These are phyloP conservation scores for Melanchra persicariae DNA, from an alignment of 2,888 invertebrate genomes.

Conservation along the genomic window DNA sequence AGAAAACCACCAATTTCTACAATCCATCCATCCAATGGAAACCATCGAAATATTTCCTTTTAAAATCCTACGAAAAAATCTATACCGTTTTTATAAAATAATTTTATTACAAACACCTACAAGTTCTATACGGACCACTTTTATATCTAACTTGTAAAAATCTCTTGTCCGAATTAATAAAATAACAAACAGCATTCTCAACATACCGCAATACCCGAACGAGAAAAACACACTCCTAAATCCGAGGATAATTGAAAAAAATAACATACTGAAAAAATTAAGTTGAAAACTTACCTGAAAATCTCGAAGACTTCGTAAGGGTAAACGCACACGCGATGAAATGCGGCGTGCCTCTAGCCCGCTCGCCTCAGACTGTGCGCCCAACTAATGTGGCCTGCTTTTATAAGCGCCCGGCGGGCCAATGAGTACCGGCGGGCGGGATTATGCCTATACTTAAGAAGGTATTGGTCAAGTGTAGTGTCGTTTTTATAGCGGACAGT, in stretches of 20 bases:
- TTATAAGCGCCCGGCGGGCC: slow-evolving; percentile 57
- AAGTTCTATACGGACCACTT: background rate
- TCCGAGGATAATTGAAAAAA: background rate
- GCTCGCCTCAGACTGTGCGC: slow-evolving; percentile 58
- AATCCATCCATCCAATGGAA: background rate
- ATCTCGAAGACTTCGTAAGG: slow-evolving; percentile 53
- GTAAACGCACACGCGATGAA: slow-evolving; percentile 47
- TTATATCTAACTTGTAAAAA: too few species aligned
- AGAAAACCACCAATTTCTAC: too few species aligned
- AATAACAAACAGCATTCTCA: background rate
- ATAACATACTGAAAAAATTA: slow-evolving; percentile 8
- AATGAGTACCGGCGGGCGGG: slow-evolving; percentile 61
- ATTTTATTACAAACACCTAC: background rate
- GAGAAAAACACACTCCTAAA: background rate
- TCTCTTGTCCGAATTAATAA: background rate
- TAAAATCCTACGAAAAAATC: background rate
- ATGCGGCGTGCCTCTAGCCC: slow-evolving; percentile 57
- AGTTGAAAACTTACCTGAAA: slow-evolving; percentile 63
- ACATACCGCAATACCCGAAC: background rate
- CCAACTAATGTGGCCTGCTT: slow-evolving; percentile 42
- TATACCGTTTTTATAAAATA: background rate
- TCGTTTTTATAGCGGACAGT: background rate
- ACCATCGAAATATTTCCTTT: background rate
- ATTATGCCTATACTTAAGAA: slow-evolving; percentile 34
- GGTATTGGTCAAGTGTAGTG: slow-evolving; percentile 48